Percentiles rank a stretch among this genome's conserved stretches.
phyloP scores from a whole-genome alignment of 2,888 invertebrate genomes.

The Fabriciana adippe region DNA sequence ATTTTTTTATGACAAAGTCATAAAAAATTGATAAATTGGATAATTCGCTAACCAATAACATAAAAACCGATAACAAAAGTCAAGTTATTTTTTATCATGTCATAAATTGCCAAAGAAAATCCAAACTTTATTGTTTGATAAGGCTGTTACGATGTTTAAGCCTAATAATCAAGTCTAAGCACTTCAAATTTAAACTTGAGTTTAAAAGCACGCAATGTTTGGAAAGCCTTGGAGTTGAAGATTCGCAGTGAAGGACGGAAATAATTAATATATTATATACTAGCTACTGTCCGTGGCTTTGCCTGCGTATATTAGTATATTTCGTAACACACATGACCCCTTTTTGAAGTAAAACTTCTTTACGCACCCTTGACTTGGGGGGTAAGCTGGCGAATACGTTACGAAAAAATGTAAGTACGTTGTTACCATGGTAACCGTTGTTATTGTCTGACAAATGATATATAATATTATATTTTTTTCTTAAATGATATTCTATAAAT shows the following conservation, averaged over 20 bases:
- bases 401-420: too few relatives aligned
- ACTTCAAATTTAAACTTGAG: slow-evolving; percentile 20
- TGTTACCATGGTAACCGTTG: too few relatives aligned
- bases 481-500: too few relatives aligned
- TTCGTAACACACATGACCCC: too few relatives aligned
- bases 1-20: not conserved
- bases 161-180: slow-evolving; percentile 3
- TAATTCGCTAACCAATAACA: not conserved
- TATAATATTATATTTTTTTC: too few relatives aligned
- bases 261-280: not conserved
- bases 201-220: slow-evolving; percentile 28
- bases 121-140: slow-evolving; percentile 8
- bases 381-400: too few relatives aligned
- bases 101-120: not conserved
- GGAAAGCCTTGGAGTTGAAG: slow-evolving; percentile 15
- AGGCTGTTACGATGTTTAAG: slow-evolving; percentile 5
- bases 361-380: too few relatives aligned
- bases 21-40: not conserved
- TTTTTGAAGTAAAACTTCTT: too few relatives aligned
- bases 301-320: too few relatives aligned
- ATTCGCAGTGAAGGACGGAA: slow-evolving; percentile 1
- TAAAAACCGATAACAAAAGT: not conserved
- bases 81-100: not conserved
- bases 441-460: too few relatives aligned
- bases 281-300: too few relatives aligned